These are phyloP conservation scores for Nyctibius bracteatus DNA, from an alignment of 2,113 vertebrate species.

Conservation along the genomic window DNA sequence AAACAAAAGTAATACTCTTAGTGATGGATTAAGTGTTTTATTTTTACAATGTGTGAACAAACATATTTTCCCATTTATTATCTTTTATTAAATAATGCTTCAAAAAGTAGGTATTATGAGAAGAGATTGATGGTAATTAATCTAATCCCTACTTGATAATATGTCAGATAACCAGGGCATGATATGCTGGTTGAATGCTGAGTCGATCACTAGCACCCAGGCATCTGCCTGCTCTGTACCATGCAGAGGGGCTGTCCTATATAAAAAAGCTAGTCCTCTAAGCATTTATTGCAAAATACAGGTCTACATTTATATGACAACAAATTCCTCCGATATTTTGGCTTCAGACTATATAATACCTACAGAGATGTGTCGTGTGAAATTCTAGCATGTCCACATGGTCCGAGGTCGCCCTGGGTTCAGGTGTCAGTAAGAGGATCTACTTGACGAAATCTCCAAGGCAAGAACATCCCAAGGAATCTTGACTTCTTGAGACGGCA, in stretches of 20 bases:
- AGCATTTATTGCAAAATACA: not conserved
- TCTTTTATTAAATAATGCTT: not conserved
- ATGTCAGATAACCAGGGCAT: not conserved
- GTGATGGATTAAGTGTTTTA: not conserved
- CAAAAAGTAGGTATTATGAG: not conserved
- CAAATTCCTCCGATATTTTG: constrained; percentile 14
- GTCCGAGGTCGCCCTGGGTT: constrained; percentile 15
- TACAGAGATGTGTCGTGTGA: constrained; percentile 1
- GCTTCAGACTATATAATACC: constrained; percentile 15
- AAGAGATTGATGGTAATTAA: not conserved
- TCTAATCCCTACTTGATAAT: not conserved
- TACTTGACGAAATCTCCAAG: constrained; percentile 50
- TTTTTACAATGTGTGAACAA: not conserved
- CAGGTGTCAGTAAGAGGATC: constrained; percentile 60
- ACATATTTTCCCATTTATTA: not conserved
- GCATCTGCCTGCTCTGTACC: not conserved
- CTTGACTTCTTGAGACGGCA: not conserved
- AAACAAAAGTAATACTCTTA: not conserved
- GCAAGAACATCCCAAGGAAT: constrained; percentile 57
- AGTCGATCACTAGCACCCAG: not conserved
- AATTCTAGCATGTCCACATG: not conserved
- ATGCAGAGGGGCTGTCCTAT: not conserved
- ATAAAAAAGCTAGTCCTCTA: not conserved
- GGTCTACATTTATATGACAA: not conserved
- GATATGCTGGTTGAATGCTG: not conserved